Evolutionary conservation across 2,797 vertebrate genomes (phyloP).

Genomic region (Muscicapa striata): DNA sequence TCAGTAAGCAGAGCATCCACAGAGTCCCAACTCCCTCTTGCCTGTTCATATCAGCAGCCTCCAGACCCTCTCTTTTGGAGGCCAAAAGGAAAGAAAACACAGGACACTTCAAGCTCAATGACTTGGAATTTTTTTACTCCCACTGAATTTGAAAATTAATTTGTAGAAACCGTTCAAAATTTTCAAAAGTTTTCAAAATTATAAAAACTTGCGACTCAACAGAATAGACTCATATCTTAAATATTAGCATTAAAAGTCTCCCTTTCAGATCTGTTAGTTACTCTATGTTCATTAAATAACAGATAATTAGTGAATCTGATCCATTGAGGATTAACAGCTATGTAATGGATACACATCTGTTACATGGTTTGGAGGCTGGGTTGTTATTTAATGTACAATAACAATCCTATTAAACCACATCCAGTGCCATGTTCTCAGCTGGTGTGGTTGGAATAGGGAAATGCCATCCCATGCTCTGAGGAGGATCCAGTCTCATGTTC

Average conservation of each 20-base stretch:
- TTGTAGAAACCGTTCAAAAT: background rate
- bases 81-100: background rate
- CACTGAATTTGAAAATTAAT: background rate
- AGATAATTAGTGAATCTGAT: conserved; percentile 45
- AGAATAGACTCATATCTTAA: background rate
- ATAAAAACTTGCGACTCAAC: background rate
- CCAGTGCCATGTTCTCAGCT: background rate
- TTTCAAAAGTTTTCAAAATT: background rate
- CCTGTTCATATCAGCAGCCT: background rate
- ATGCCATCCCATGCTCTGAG: background rate
- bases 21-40: background rate
- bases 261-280: conserved; percentile 55
- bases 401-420: conserved; percentile 25
- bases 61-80: background rate
- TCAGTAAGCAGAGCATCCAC: background rate
- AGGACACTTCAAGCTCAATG: background rate
- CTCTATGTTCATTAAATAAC: conserved; percentile 62
- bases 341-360: conserved; percentile 58
- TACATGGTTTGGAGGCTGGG: background rate
- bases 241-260: conserved; percentile 23
- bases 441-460: background rate
- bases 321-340: conserved; percentile 42
- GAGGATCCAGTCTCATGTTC: background rate
- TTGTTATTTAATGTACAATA: conserved; percentile 50
- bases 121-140: background rate